Percentiles rank a stretch among this genome's conserved stretches.
Evolutionary conservation across 2,797 vertebrate species (phyloP).

Genomic region (Sebastes minor): DNA sequence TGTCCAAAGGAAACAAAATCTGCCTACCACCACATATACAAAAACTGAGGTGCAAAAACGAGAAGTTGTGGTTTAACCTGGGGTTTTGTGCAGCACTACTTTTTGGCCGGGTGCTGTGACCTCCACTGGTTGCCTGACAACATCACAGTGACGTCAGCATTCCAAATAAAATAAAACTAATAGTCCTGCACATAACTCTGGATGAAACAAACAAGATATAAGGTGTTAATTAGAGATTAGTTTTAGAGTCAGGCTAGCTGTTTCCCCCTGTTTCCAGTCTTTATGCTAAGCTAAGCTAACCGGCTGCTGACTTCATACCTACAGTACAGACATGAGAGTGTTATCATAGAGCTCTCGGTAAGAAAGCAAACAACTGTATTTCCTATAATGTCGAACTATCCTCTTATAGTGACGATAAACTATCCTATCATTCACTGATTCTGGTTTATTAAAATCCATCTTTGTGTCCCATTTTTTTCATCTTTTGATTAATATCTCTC

Average conservation of each 20-base stretch:
- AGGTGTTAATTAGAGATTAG: not conserved
- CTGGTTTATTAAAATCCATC: not conserved
- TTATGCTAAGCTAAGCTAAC: not conserved
- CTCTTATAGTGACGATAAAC: not conserved
- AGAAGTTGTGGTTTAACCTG: not conserved
- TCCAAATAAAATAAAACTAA: not conserved
- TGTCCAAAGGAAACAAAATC: not conserved
- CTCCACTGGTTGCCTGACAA: not conserved
- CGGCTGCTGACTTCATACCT: not conserved
- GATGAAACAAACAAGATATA: not conserved
- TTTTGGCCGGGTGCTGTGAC: not conserved
- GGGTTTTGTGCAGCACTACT: not conserved
- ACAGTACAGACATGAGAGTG: not conserved
- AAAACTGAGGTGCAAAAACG: not conserved
- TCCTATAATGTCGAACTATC: not conserved
- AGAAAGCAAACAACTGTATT: not conserved
- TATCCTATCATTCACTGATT: not conserved
- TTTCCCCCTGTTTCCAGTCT: not conserved
- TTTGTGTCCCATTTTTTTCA: not conserved
- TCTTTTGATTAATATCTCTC: constrained; percentile 1
- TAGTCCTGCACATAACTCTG: not conserved
- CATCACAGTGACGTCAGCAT: not conserved
- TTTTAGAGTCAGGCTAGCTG: not conserved
- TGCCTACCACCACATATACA: not conserved
- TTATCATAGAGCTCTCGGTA: not conserved